These are phyloP conservation scores for Tigriopus californicus DNA, from an alignment of 2,888 invertebrate species.

Conservation along the genomic window DNA sequence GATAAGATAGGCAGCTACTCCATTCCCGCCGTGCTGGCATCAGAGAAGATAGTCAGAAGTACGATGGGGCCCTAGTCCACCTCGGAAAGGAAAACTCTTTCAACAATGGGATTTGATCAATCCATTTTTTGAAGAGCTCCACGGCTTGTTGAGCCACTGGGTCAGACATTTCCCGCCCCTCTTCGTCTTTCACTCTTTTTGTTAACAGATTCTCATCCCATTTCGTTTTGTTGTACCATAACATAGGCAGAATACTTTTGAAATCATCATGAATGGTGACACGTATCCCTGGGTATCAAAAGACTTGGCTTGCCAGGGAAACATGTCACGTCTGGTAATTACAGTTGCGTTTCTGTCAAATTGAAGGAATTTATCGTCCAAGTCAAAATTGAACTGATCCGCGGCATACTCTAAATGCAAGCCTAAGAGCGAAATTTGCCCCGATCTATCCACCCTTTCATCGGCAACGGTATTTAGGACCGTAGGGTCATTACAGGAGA, in stretches of 20 bases:
- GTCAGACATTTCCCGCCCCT: not conserved
- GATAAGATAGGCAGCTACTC: no score
- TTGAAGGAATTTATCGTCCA: conserved; percentile 1
- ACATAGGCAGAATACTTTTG: not conserved
- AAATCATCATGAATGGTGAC: not conserved
- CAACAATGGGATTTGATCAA: not conserved
- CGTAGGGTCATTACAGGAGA: not conserved
- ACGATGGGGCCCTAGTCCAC: not conserved
- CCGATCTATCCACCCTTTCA: not conserved
- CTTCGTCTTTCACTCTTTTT: not conserved
- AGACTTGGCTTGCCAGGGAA: not conserved
- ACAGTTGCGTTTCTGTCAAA: not conserved
- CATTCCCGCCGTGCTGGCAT: no score
- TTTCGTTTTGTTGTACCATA: not conserved
- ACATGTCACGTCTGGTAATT: not conserved
- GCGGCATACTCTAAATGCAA: not conserved
- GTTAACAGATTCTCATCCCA: conserved; percentile 3
- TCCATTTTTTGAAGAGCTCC: not conserved
- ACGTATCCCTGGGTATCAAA: not conserved
- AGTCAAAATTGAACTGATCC: not conserved
- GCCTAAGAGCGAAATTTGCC: not conserved
- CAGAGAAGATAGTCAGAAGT: not conserved
- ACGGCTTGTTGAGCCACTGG: not conserved
- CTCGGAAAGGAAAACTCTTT: not conserved
- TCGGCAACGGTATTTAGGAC: not conserved